phyloP scores from a whole-genome alignment of 2,113 vertebrate genomes.

The Xiphias gladius region DNA sequence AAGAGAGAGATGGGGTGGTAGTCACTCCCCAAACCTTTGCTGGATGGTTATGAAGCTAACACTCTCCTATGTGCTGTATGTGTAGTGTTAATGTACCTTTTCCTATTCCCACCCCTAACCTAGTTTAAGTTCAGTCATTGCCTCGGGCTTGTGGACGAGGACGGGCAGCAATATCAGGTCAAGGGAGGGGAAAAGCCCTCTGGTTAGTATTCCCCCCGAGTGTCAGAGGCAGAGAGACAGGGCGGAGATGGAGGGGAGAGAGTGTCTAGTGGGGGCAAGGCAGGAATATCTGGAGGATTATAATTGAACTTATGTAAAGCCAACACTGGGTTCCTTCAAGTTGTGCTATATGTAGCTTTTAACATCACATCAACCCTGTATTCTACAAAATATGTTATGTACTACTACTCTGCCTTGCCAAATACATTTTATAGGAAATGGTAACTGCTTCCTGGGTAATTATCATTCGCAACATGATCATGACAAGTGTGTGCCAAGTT shows the following conservation, averaged over 20 bases:
- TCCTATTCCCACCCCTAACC: conserved; percentile 48
- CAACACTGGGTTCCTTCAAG: neutral
- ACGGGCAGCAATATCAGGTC: conserved; percentile 62
- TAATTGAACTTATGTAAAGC: conserved; percentile 11
- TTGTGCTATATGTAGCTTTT: neutral
- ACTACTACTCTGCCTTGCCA: neutral
- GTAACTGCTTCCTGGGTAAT: too few relatives aligned
- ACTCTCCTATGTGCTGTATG: neutral
- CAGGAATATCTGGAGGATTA: conserved; percentile 24
- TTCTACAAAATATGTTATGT: neutral
- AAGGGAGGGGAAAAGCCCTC: conserved; percentile 58
- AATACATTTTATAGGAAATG: neutral
- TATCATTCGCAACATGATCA: too few relatives aligned
- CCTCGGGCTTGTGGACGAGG: conserved; percentile 54
- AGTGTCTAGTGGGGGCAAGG: conserved; percentile 35
- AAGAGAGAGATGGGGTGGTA: conserved; percentile 35
- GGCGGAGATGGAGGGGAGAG: conserved; percentile 30
- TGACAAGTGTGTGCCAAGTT: too few relatives aligned
- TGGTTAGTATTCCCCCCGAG: conserved; percentile 67
- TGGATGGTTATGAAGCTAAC: conserved; percentile 48
- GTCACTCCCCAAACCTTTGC: conserved; percentile 29
- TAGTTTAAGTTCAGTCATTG: conserved; percentile 65
- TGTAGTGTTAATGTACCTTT: conserved; percentile 40
- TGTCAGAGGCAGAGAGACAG: conserved; percentile 32
- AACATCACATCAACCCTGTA: neutral